Evolutionary conservation across 2,797 vertebrate genomes (phyloP).

Genomic region (Diceros bicornis): DNA sequence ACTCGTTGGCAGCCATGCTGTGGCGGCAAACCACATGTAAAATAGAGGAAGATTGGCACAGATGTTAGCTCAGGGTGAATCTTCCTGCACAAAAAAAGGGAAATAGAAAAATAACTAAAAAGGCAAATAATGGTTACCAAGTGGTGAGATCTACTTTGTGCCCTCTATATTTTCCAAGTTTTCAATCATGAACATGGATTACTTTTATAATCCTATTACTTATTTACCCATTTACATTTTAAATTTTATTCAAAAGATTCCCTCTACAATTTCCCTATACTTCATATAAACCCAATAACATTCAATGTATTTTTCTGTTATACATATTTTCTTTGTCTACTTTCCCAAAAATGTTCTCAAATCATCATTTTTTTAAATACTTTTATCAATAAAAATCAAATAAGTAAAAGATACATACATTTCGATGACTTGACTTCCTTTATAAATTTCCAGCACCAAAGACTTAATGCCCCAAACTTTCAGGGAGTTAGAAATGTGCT

Average conservation of each 20-base stretch:
- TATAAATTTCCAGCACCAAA: not conserved
- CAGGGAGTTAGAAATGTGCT: not conserved
- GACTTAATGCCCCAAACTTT: not conserved
- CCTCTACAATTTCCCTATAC: not conserved
- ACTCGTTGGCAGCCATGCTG: too few species aligned
- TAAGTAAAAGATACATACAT: not conserved
- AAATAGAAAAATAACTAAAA: not conserved
- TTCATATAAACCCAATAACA: not conserved
- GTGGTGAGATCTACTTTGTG: not conserved
- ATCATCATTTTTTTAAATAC: not conserved
- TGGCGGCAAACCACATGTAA: too few species aligned
- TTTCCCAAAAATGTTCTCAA: not conserved
- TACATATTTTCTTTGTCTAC: not conserved
- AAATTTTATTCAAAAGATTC: conserved; percentile 34
- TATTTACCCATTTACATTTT: not conserved
- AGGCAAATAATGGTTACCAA: not conserved
- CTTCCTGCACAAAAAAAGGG: too few species aligned
- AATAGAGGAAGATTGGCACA: too few species aligned
- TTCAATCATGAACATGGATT: not conserved
- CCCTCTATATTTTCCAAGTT: not conserved
- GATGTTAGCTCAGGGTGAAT: too few species aligned
- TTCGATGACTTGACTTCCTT: conserved; percentile 2
- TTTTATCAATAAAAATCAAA: conserved; percentile 25
- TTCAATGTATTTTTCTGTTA: not conserved
- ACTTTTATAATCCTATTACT: conserved; percentile 31